A percentile compares a stretch with the other conserved stretches of the same genome.
These are phyloP conservation scores for Reinhardtius hippoglossoides DNA, from an alignment of 2,113 vertebrate species.

Conservation along the genomic window DNA sequence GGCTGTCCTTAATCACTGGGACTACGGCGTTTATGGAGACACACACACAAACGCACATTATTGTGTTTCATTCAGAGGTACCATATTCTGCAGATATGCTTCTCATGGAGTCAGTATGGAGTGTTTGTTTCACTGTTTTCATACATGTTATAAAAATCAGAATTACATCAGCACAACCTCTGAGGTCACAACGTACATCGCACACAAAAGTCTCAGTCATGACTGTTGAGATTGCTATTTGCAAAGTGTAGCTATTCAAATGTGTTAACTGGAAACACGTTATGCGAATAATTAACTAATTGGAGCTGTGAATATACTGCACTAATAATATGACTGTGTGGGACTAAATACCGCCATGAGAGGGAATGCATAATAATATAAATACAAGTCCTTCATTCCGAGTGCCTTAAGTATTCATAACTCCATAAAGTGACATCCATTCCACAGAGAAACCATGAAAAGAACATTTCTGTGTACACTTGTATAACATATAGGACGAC, in stretches of 20 bases:
- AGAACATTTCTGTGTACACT: too few relatives aligned
- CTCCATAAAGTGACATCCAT: too few relatives aligned
- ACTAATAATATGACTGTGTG: neutral
- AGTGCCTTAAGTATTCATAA: too few relatives aligned
- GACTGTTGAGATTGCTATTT: neutral
- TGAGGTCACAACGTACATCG: neutral
- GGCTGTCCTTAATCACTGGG: constrained; percentile 49
- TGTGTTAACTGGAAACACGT: neutral
- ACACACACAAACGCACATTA: neutral
- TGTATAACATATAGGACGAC: too few relatives aligned
- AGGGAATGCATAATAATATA: too few relatives aligned
- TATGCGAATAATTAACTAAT: neutral
- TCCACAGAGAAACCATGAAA: too few relatives aligned
- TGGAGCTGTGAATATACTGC: neutral
- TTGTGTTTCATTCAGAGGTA: neutral
- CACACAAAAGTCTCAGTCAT: neutral
- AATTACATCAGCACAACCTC: neutral
- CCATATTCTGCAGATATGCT: neutral
- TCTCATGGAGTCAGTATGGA: neutral
- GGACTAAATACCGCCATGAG: too few relatives aligned
- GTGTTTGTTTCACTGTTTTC: neutral
- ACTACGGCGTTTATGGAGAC: constrained; percentile 20
- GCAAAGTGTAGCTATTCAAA: neutral
- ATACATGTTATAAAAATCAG: neutral
- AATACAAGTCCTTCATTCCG: too few relatives aligned